These are phyloP conservation scores for Diogma glabrata DNA, from an alignment of 2,888 invertebrate species.

Conservation along the genomic window DNA sequence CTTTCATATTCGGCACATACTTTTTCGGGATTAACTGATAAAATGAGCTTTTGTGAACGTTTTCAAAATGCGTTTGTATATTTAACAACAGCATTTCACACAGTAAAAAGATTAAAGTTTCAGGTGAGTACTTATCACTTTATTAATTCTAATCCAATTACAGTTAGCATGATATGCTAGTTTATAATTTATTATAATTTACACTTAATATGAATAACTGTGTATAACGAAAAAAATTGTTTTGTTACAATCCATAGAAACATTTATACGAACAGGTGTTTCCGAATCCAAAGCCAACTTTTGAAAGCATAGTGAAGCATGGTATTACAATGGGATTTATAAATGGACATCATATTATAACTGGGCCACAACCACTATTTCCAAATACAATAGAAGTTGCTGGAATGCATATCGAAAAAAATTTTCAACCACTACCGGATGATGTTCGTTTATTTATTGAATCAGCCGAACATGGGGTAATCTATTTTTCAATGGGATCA, in stretches of 20 bases:
- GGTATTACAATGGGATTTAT: conserved; percentile 27
- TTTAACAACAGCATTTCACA: conserved; percentile 27
- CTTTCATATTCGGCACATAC: conserved; percentile 30
- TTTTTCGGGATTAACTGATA: conserved; percentile 26
- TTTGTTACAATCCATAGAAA: too few relatives aligned
- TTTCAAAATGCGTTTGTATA: conserved; percentile 28
- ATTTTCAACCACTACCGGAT: conserved; percentile 26
- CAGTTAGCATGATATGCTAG: too few relatives aligned
- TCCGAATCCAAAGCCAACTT: conserved; percentile 23
- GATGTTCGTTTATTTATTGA: conserved; percentile 34
- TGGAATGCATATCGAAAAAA: conserved; percentile 33
- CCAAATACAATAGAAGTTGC: conserved; percentile 36
- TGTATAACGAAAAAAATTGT: too few relatives aligned
- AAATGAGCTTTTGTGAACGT: conserved; percentile 32
- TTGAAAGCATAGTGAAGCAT: conserved; percentile 25
- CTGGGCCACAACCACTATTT: conserved; percentile 30
- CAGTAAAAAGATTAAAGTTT: conserved; percentile 1
- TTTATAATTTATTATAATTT: too few relatives aligned
- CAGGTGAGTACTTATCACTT: neutral
- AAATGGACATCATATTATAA: conserved; percentile 31
- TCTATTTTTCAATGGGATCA: conserved; percentile 40
- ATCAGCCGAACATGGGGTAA: conserved; percentile 34
- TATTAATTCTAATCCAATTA: conserved; percentile 3
- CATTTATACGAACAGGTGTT: conserved; percentile 26
- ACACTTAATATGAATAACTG: too few relatives aligned